Evolutionary conservation across 2,888 invertebrate species (phyloP), one percentile per base, ranked within the genome.

Genomic region (Scelioninae gen. 1): DNA sequence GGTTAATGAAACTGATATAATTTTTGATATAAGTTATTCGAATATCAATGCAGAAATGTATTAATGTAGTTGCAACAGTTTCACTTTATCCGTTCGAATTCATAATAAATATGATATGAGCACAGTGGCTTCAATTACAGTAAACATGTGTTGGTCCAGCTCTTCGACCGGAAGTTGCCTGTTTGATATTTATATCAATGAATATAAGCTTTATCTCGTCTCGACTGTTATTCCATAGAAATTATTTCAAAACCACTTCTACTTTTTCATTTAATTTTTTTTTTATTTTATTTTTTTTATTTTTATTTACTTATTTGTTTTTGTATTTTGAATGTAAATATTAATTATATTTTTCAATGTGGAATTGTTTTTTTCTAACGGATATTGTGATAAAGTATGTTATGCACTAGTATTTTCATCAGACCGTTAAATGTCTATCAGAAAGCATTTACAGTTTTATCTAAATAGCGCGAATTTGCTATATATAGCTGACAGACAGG

Each of bases 161-260:
- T 68, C 65, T 31, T 65, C 13, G 71, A 77, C 86, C 88, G 88
- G 87, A 88, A 88, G 86, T 86, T 82, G 75, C 66, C 69, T 65
- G 83, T 83, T 84, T 84, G 85, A 87, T 87, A 87, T 86, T 84
- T 84, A 86, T 87, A 88, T 87, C 86, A 87, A 86, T 85, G 85
- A 87, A 87, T 86, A 85, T 82, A 63, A 83, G 82, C 75, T 75
- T 86, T 88, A 88, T 87, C 86, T 85, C 74, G 63, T 51, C 49
- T 74, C 58, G 72, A 72, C 79, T 49, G 58, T 53, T 65, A 45
- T 11, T 69, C 32, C n/a, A 29, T 29, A 15, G 15, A 65, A 23
- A 3, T 13, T 13, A 11, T 51, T 51, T 6, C 32, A 65, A 55
- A 53, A 51, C 23, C 34, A 40, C 23, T 16, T 10, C 31, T 23